Evolutionary conservation across 1,140 invertebrate genomes (phyloP).

Genomic region (Ceratina japonica): DNA sequence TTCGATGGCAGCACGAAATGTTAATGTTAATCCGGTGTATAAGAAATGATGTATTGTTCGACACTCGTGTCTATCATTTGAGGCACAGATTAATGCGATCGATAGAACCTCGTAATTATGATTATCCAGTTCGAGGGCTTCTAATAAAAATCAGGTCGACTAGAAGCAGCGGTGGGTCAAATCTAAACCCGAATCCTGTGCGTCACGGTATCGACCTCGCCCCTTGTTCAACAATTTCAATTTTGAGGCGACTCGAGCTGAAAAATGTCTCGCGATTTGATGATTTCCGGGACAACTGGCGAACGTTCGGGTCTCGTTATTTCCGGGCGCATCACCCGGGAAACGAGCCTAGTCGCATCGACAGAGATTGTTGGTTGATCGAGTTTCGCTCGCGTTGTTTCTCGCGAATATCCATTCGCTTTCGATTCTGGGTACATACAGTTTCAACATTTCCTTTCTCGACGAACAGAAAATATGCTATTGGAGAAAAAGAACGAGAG

Average conservation of each 20-base stretch:
- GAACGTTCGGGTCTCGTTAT: slow-evolving; percentile 10
- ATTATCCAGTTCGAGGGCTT: no score
- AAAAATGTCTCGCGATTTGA: neutral
- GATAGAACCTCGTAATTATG: no score
- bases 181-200: neutral
- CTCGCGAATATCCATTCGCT: neutral
- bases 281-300: slow-evolving; percentile 20
- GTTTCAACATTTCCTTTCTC: no score
- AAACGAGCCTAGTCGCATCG: slow-evolving; percentile 8
- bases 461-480: no score
- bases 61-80: no score
- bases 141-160: no score
- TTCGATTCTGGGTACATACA: neutral
- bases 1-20: no score
- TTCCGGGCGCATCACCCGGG: neutral
- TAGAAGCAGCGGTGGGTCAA: no score
- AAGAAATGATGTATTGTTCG: no score
- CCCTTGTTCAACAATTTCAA: neutral
- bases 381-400: neutral
- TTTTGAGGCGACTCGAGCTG: neutral
- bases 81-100: no score
- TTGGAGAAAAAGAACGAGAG: no score
- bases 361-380: neutral
- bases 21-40: no score
- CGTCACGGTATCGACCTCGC: neutral